Conservation (phyloP, 2,888 invertebrate species). For the Noctua janthina region DNA sequence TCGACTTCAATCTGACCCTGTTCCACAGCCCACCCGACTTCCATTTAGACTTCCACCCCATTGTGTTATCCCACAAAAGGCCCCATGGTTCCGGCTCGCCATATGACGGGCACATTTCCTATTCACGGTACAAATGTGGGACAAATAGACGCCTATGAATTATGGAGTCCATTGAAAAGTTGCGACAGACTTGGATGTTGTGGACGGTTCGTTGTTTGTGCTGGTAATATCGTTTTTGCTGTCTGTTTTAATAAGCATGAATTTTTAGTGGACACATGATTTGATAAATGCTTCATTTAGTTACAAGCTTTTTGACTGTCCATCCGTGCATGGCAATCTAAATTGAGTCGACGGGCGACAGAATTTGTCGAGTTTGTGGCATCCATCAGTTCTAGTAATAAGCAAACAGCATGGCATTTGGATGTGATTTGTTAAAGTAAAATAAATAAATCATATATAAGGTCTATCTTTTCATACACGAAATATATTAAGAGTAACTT, state of each 20-base stretch:
- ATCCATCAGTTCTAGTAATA: too few relatives aligned
- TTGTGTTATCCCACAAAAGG: constrained; percentile 58
- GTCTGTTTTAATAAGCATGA: neutral
- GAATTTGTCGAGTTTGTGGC: neutral
- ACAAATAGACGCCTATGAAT: constrained; percentile 59
- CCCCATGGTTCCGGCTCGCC: constrained; percentile 53
- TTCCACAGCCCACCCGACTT: constrained; percentile 26
- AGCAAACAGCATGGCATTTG: neutral
- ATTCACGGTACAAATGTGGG: constrained; percentile 58
- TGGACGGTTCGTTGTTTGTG: neutral
- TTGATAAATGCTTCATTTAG: too few relatives aligned
- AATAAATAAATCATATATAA: neutral
- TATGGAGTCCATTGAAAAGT: constrained; percentile 53
- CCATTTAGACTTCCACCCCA: constrained; percentile 28
- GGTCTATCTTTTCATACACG: too few relatives aligned
- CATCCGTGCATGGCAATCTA: neutral
- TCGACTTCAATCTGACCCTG: constrained; percentile 45
- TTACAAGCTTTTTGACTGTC: too few relatives aligned
- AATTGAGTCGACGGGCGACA: neutral
- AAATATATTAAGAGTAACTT: too few relatives aligned
- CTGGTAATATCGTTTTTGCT: neutral
- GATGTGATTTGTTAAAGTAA: neutral
- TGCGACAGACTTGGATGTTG: constrained; percentile 4
- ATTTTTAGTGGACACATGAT: neutral
- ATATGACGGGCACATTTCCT: constrained; percentile 61